Base-by-base conservation (phyloP, 2,888 invertebrate species). In the Yponomeuta plumbellus region DNA sequence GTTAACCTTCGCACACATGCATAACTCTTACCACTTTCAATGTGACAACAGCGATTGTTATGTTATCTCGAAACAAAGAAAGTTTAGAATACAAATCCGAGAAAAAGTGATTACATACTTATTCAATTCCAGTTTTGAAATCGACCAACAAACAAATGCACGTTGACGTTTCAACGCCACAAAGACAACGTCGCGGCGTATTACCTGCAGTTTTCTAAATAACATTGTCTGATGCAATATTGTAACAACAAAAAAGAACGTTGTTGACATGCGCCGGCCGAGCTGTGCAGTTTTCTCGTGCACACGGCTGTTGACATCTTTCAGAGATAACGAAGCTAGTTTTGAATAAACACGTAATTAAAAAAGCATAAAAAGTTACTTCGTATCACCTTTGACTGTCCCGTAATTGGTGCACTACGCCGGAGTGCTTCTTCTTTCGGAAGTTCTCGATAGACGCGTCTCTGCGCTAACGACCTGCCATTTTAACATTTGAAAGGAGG, bases 91-190 rank as follows among this genome's bases (percentile, higher is more conserved):
- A 58, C 34, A 13, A 21, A 11, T 65, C 44, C 66, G 66, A 79
- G 85, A 85, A 84, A 84, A 81, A 80, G 78, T 76, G 80, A 83
- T 81, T 81, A 80, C 80, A 78, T 76, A 73, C 80, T 78, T 76
- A 73, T 73, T 72, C 75, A 82, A 78, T 77, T 21, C 73, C 74
- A 75, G 82, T 82, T 82, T 82, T 80, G 80, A 82, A 81, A 81
- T 11, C 70, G 70, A 72, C 70, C 73, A 69, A 67, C 67, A 70
- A 70, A 70, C 69, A 70, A 67, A 67, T 64, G 66, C 68, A 17
- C 11, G 23, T 17, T 21, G 57, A 61, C 66, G 8, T 61, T 44
- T 58, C 59, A 59, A 34, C 11, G 52, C 64, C 44, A 70, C 70
- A 69, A 67, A 66, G 64, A 67, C 17, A 13, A 17, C 44, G 17